phyloP scores from a whole-genome alignment of 2,113 vertebrate genomes.

The Ceyx margarethae region DNA sequence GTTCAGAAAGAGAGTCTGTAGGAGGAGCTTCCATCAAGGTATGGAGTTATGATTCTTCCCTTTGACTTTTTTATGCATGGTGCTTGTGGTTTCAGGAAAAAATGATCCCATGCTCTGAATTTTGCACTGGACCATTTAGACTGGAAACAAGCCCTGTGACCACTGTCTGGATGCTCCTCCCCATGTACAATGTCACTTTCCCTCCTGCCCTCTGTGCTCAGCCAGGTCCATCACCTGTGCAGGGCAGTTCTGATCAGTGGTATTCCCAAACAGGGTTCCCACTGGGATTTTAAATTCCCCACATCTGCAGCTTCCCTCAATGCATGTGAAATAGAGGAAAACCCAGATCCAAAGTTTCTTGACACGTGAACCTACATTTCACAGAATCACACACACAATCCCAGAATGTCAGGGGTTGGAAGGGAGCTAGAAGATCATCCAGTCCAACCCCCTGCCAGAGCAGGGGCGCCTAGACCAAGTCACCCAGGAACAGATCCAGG shows the following conservation, averaged over 20 bases:
- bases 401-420: no score
- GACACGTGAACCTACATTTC: not conserved
- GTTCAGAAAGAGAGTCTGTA: not conserved
- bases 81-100: not conserved
- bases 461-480: no score
- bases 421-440: no score
- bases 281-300: not conserved
- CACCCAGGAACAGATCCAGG: no score
- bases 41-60: not conserved
- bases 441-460: no score
- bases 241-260: not conserved
- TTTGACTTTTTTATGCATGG: not conserved
- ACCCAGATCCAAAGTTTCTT: not conserved
- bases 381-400: no score
- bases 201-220: not conserved
- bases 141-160: not conserved
- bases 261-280: not conserved
- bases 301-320: not conserved
- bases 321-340: not conserved
- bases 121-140: not conserved
- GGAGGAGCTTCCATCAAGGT: not conserved
- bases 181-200: not conserved
- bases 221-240: not conserved
- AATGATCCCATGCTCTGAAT: not conserved
- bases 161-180: not conserved